These are phyloP conservation scores for Pangasius krempfi DNA, from an alignment of 2,797 vertebrate genomes.

Conservation along the genomic window DNA sequence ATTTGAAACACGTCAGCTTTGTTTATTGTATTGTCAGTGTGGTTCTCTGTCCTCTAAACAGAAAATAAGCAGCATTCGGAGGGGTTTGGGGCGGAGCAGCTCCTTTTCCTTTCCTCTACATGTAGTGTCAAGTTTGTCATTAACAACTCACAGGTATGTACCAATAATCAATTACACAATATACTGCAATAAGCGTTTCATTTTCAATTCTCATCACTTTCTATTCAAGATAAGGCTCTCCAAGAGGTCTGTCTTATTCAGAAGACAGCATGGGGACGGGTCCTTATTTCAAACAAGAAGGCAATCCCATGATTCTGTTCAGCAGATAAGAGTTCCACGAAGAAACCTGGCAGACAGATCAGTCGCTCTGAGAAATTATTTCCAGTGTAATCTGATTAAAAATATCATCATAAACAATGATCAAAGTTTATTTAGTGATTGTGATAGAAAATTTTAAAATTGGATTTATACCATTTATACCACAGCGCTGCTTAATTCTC, in stretches of 20 bases:
- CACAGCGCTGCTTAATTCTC: not conserved
- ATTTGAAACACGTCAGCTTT: conserved; percentile 62
- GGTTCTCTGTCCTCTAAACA: conserved; percentile 68
- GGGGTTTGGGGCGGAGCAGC: conserved; percentile 20
- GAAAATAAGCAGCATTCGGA: conserved; percentile 64
- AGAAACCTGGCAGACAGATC: not conserved
- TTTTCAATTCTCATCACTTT: not conserved
- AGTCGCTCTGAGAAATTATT: not conserved
- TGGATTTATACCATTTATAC: not conserved
- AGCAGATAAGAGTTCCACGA: no score
- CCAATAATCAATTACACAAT: not conserved
- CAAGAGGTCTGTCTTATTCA: not conserved
- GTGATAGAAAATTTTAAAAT: not conserved
- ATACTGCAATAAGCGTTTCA: not conserved
- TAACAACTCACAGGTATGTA: not conserved
- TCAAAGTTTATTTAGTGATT: not conserved
- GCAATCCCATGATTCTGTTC: not conserved
- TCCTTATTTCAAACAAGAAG: not conserved
- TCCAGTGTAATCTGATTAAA: not conserved
- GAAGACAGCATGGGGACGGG: not conserved
- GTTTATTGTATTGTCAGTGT: conserved; percentile 60
- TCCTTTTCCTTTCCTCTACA: not conserved
- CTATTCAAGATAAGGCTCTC: not conserved
- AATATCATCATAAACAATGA: not conserved
- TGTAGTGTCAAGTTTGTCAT: not conserved